Conservation (phyloP, 2,113 vertebrate genomes). For the Rhizomys pruinosus region DNA sequence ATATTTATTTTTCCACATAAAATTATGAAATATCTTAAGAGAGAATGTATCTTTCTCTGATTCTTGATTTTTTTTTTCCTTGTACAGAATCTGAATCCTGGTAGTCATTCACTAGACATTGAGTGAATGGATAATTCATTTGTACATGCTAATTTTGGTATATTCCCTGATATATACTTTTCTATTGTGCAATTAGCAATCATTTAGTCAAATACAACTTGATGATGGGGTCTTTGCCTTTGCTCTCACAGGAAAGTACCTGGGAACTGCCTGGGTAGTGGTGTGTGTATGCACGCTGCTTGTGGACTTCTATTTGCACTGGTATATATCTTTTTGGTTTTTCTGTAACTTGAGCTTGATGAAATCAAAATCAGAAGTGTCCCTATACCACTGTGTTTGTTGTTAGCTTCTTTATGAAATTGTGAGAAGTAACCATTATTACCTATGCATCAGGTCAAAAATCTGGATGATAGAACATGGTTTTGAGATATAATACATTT, state of each 20-base stretch:
- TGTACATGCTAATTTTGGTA: neutral
- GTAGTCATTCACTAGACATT: neutral
- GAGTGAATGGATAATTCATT: neutral
- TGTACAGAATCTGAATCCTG: neutral
- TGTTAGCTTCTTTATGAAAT: neutral
- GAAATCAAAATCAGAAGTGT: neutral
- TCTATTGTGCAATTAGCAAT: neutral
- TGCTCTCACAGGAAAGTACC: neutral
- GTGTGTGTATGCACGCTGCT: too few relatives aligned
- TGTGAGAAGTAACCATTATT: too few relatives aligned
- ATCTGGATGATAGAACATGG: neutral
- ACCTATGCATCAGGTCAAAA: too few relatives aligned
- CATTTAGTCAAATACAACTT: neutral
- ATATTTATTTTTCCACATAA: neutral
- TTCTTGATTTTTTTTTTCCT: neutral
- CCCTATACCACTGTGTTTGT: neutral
- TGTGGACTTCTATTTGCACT: neutral
- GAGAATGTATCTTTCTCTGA: neutral
- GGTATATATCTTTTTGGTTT: neutral
- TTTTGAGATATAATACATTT: neutral
- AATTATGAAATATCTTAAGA: neutral
- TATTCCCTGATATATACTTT: neutral
- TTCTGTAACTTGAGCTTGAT: neutral
- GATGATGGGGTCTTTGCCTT: neutral
- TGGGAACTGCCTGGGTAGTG: rapidly evolving